Evolutionary conservation across 2,888 invertebrate species (phyloP).

Genomic region (Cataglyphis livida): DNA sequence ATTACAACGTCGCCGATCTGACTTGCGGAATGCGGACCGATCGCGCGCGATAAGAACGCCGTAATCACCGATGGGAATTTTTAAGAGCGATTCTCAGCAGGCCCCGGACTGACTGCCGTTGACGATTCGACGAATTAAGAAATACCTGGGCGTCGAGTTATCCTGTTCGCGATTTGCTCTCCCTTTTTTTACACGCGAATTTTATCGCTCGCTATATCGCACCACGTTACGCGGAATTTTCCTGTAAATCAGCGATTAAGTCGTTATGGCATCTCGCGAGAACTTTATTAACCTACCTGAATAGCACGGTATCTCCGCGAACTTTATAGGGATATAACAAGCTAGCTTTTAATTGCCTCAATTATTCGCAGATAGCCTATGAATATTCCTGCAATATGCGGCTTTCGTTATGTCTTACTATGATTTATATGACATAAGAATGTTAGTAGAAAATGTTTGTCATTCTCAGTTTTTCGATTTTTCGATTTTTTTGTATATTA

Average conservation of each 20-base stretch:
- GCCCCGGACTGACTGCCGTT: conserved; percentile 45
- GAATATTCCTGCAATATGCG: conserved; percentile 2
- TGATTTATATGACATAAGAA: neutral
- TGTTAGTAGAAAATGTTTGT: neutral
- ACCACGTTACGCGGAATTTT: conserved; percentile 35
- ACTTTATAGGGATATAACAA: conserved; percentile 28
- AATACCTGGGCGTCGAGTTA: conserved; percentile 60
- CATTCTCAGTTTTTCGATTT: neutral
- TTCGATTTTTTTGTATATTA: neutral
- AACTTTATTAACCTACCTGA: conserved; percentile 37
- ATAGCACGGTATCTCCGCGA: neutral
- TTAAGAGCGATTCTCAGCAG: conserved; percentile 63
- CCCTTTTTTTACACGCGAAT: conserved; percentile 21
- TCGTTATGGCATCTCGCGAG: conserved; percentile 9
- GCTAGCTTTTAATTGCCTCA: conserved; percentile 14
- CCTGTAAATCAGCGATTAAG: conserved; percentile 48
- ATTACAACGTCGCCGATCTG: conserved; percentile 64
- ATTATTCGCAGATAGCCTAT: conserved; percentile 11
- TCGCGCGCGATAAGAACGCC: conserved; percentile 69
- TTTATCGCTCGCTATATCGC: conserved; percentile 43
- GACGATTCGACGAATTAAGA: conserved; percentile 71
- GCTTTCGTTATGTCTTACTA: neutral
- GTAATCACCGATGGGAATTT: conserved; percentile 68
- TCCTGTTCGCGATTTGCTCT: conserved; percentile 34
- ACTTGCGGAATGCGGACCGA: conserved; percentile 64